phyloP scores from a whole-genome alignment of 2,888 invertebrate species.

The Eurytoma adleriae region DNA sequence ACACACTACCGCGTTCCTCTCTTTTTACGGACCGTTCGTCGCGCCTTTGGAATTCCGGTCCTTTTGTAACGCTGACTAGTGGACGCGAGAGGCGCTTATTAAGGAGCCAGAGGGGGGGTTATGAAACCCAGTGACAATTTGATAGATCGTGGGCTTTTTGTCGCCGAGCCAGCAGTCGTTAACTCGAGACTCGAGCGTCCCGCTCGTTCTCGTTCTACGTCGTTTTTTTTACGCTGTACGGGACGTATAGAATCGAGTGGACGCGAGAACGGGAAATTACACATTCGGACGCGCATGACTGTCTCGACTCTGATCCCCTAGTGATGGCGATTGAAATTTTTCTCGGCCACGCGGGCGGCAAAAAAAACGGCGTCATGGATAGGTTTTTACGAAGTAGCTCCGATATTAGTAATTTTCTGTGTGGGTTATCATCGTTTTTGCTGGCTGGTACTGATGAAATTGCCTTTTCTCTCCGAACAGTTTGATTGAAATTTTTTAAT shows the following conservation, averaged over 20 bases:
- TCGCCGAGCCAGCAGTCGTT: constrained; percentile 57
- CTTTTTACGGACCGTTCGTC: not conserved
- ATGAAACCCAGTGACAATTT: constrained; percentile 72
- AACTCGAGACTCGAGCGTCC: constrained; percentile 31
- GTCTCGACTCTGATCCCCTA: constrained; percentile 35
- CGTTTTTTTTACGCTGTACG: not conserved
- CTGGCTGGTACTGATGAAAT: not conserved
- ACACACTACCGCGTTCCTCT: not conserved
- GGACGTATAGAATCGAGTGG: not conserved
- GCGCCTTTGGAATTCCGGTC: constrained; percentile 23
- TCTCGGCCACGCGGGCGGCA: constrained; percentile 6
- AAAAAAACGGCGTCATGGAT: constrained; percentile 20
- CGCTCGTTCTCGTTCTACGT: not conserved
- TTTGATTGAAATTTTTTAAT: constrained; percentile 25
- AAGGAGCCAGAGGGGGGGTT: constrained; percentile 59
- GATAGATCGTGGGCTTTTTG: constrained; percentile 70
- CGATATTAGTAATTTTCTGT: constrained; percentile 40
- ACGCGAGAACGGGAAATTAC: constrained; percentile 37
- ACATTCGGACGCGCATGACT: constrained; percentile 12
- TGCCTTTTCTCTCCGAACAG: not conserved
- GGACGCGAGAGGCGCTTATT: constrained; percentile 66
- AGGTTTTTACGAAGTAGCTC: constrained; percentile 17
- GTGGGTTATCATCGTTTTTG: not conserved
- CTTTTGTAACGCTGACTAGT: constrained; percentile 29
- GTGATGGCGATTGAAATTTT: constrained; percentile 44